A percentile compares a stretch with the other conserved stretches of the same genome.
Evolutionary conservation across 2,888 invertebrate genomes (phyloP).

Genomic region (Campoplex capitator): DNA sequence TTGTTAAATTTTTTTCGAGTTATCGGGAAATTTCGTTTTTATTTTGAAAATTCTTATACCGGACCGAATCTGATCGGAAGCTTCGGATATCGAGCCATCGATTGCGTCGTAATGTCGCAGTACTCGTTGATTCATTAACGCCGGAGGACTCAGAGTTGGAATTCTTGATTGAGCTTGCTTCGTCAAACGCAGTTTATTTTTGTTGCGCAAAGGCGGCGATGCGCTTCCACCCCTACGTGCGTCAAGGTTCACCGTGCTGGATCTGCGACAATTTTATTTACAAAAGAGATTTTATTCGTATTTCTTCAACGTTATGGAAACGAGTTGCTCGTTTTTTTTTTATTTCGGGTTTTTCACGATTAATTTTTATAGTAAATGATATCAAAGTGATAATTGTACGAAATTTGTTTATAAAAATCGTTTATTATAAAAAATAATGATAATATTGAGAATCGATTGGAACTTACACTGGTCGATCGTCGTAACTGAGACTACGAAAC

Average conservation of each 20-base stretch:
- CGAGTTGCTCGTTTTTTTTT: neutral
- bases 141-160: constrained; percentile 48
- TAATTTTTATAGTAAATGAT: neutral
- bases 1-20: neutral
- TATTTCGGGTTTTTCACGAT: neutral
- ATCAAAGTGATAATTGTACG: neutral
- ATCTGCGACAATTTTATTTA: constrained; percentile 23
- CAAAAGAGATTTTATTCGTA: neutral
- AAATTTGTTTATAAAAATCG: too few relatives aligned
- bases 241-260: constrained; percentile 40
- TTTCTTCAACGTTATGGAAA: neutral
- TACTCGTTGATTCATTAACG: constrained; percentile 4
- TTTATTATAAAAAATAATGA: neutral
- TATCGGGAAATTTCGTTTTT: neutral
- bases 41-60: constrained; percentile 24
- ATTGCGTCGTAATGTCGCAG: constrained; percentile 13
- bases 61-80: constrained; percentile 57
- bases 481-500: constrained; percentile 54
- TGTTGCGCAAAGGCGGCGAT: constrained; percentile 43
- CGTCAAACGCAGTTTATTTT: constrained; percentile 33
- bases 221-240: constrained; percentile 49
- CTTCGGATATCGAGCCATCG: constrained; percentile 43
- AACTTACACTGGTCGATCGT: constrained; percentile 50
- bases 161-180: constrained; percentile 55
- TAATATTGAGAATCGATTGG: neutral